Conservation (phyloP, 2,797 vertebrate species). For the Neoniphon sammara region DNA sequence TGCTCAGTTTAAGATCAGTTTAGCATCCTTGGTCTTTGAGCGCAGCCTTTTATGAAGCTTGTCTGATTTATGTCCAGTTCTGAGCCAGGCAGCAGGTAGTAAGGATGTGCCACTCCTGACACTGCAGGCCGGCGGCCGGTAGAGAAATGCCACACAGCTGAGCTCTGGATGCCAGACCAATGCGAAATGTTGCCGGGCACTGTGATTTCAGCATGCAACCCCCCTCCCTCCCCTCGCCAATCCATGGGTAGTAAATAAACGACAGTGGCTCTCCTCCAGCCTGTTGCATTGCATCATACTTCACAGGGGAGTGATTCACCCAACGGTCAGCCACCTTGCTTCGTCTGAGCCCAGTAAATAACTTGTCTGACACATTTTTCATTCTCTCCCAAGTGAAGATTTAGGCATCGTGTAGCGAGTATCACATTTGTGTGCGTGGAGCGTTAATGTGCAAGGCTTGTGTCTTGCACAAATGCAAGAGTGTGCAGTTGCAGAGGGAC, state of each 20-base stretch:
- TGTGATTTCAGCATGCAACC: conserved; percentile 68
- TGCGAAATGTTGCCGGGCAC: conserved; percentile 82
- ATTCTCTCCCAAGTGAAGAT: conserved; percentile 79
- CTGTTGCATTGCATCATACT: conserved; percentile 71
- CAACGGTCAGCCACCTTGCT: conserved; percentile 71
- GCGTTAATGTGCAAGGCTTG: conserved; percentile 28
- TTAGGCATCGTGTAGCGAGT: conserved; percentile 65
- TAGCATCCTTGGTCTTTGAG: neutral
- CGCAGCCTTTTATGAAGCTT: conserved; percentile 34
- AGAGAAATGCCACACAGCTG: conserved; percentile 86
- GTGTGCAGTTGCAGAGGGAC: conserved; percentile 36
- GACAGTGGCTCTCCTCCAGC: conserved; percentile 54
- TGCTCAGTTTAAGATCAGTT: conserved; percentile 19
- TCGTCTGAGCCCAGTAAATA: conserved; percentile 70
- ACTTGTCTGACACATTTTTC: conserved; percentile 71
- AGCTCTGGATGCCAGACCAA: conserved; percentile 77
- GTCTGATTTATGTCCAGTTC: conserved; percentile 63
- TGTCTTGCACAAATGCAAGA: neutral
- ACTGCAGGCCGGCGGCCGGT: conserved; percentile 75
- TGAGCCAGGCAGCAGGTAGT: conserved; percentile 81
- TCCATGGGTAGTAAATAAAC: conserved; percentile 72
- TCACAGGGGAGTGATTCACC: conserved; percentile 72
- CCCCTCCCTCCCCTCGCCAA: conserved; percentile 6
- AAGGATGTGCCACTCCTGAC: conserved; percentile 79
- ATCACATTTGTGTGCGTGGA: conserved; percentile 29